Evolutionary conservation across 1,140 invertebrate species (phyloP).

Genomic region (Ostrea denselamellosa): DNA sequence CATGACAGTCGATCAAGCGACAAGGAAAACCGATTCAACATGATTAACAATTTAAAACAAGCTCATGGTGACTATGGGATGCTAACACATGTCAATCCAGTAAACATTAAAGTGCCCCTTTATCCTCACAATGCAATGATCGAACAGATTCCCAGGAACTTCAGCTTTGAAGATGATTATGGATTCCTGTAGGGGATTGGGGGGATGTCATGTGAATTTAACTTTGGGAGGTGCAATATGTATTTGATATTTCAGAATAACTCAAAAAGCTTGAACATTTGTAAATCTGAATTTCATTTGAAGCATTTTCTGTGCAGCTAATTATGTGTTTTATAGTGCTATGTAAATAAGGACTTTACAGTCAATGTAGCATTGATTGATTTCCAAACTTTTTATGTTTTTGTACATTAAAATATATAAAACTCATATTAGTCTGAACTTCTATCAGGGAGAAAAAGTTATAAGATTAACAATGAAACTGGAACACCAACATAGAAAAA

Average conservation of each 20-base stretch:
- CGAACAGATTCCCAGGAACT: constrained; percentile 31
- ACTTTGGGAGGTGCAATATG: constrained; percentile 20
- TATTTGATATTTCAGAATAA: neutral
- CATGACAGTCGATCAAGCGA: neutral
- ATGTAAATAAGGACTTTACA: neutral
- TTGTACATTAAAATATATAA: neutral
- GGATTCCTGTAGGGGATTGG: constrained; percentile 10
- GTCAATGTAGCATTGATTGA: neutral
- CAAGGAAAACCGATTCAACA: constrained; percentile 35
- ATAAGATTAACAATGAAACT: neutral
- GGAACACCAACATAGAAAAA: neutral
- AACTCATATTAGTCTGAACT: neutral
- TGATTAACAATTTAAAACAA: constrained; percentile 53
- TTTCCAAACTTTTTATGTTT: neutral
- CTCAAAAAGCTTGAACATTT: neutral
- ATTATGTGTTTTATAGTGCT: constrained; percentile 30
- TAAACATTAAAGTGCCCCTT: neutral
- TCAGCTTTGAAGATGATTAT: constrained; percentile 49
- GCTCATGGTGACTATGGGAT: constrained; percentile 47
- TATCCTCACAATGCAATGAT: neutral
- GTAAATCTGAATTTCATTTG: neutral
- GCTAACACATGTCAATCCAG: constrained; percentile 51
- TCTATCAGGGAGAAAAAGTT: neutral
- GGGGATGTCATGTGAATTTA: neutral
- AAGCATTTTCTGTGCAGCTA: neutral